Base-by-base conservation (phyloP, 2,797 vertebrate species). In the Arremon brunneinucha region DNA sequence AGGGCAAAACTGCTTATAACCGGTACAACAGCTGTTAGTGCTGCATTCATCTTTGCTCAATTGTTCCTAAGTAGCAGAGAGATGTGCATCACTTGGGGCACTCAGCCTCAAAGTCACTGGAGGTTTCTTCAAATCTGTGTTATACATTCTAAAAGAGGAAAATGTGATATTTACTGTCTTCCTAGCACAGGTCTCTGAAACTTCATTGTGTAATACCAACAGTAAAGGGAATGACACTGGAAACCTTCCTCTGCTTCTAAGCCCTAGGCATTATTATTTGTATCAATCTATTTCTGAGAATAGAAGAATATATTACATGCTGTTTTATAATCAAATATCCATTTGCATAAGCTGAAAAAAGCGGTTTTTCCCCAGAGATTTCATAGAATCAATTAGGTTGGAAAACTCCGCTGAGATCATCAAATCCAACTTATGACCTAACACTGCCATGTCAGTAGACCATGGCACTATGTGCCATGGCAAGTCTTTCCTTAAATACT, bases 221-320 rank as follows among this genome's bases (percentile, higher is more conserved):
- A 11, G 32, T 63, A 55, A 92, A 80, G 35, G 44, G 26, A 60
- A 74, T 28, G 24, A 74, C 7, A 39, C 14, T 50, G 56, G 52
- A 83, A 84, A 90, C 18, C 22, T 59, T 80, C 22, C 64, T 70
- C 44, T 65, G 17, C 30, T 91, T 93, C 62, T 89, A 56, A 91
- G 39, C 7, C 26, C 26, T 67, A n/a, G 6, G 12, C 4, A 0
- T 74, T 90, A 41, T 52, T 85, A 57, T 55, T 88, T 91, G 44
- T 43, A 52, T 18, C 16, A 63, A 21, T 70, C 30, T 74, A 5
- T 83, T 80, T 83, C 43, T 77, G 47, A 77, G 39, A 85, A 35
- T 8, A 69, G 24, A 60, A 79, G 39, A 50, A 62, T 39, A 15
- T 30, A 47, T 4, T 27, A 41, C 10, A 21, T 52, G 26, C 14